Conservation (phyloP, 2,113 vertebrate genomes). For the Carassius gibelio region DNA sequence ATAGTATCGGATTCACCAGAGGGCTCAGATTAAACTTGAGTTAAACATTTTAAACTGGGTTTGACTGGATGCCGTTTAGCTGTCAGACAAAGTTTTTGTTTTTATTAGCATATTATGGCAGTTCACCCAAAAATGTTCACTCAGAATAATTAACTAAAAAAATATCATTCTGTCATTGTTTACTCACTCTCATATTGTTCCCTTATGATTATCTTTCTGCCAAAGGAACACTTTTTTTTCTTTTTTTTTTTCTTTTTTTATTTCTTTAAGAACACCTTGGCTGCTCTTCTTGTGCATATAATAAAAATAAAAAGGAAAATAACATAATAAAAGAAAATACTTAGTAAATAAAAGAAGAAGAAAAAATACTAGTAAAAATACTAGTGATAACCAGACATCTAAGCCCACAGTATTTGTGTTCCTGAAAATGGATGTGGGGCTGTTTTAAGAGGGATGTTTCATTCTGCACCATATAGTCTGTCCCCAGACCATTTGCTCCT, state of each 20-base stretch:
- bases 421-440: constrained; percentile 22
- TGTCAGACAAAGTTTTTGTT: background rate
- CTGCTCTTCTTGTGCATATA: background rate
- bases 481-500: background rate
- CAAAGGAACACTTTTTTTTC: background rate
- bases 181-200: background rate
- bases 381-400: background rate
- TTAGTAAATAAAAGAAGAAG: background rate
- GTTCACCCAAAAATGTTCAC: background rate
- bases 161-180: background rate
- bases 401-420: background rate
- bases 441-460: constrained; percentile 41
- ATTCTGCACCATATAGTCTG: constrained; percentile 6
- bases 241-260: background rate
- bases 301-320: background rate
- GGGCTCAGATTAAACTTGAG: constrained; percentile 1
- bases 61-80: background rate
- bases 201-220: background rate
- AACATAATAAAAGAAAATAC: background rate
- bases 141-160: background rate
- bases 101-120: background rate
- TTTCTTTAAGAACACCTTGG: background rate
- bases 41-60: constrained; percentile 1
- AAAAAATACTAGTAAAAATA: background rate
- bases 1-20: constrained; percentile 12